These are phyloP conservation scores for Mustelus asterias DNA, from an alignment of 2,113 vertebrate genomes.

Conservation along the genomic window DNA sequence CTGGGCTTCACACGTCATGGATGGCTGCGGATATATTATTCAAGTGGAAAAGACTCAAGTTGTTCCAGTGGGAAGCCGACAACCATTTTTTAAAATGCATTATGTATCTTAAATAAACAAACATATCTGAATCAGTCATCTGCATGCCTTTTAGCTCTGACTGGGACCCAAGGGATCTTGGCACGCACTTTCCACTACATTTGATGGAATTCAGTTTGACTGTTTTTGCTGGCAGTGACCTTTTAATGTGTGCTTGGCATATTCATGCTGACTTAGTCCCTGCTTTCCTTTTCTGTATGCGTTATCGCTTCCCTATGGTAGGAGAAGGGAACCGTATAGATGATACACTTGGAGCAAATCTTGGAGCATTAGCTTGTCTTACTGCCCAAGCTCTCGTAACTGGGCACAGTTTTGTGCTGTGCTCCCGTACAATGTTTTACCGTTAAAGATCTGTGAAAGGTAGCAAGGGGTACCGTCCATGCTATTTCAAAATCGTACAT, in stretches of 20 bases:
- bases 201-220: conserved; percentile 48
- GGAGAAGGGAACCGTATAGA: neutral
- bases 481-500: neutral
- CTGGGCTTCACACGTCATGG: conserved; percentile 42
- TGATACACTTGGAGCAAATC: neutral
- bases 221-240: conserved; percentile 45
- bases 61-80: conserved; percentile 43
- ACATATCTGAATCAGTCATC: conserved; percentile 46
- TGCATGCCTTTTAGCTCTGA: conserved; percentile 46
- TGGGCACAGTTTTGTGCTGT: neutral
- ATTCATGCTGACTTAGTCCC: conserved; percentile 38
- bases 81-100: conserved; percentile 43
- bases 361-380: neutral
- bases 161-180: conserved; percentile 43
- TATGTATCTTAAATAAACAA: conserved; percentile 51
- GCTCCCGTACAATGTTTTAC: neutral
- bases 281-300: neutral
- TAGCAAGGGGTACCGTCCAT: neutral
- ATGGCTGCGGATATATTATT: conserved; percentile 39
- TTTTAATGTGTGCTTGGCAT: conserved; percentile 45
- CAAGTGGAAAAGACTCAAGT: conserved; percentile 41
- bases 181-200: conserved; percentile 44
- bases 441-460: neutral
- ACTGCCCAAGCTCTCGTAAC: neutral
- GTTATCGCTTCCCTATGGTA: neutral